These are phyloP conservation scores for Plodia interpunctella DNA, from an alignment of 1,140 invertebrate genomes.

Conservation along the genomic window DNA sequence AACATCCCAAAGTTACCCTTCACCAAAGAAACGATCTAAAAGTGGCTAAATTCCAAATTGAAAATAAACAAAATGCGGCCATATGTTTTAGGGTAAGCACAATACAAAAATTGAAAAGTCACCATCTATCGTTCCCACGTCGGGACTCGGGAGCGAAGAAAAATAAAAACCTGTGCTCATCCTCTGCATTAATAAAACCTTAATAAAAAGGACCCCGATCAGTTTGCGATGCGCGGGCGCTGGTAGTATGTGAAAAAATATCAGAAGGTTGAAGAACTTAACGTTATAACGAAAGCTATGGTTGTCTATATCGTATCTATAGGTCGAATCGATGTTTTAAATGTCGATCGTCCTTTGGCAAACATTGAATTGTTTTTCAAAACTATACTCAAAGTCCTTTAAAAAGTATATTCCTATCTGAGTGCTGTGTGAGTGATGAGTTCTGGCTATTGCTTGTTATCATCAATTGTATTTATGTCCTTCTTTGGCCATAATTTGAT, in stretches of 20 bases:
- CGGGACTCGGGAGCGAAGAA: slow-evolving; percentile 44
- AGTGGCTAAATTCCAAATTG: slow-evolving; percentile 5
- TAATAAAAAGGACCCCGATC: slow-evolving; percentile 59
- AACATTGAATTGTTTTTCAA: too few species aligned
- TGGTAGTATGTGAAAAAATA: slow-evolving; percentile 33
- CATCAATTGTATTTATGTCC: too few species aligned
- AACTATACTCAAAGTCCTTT: too few species aligned
- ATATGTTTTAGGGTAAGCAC: slow-evolving; percentile 18
- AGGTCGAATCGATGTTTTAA: too few species aligned
- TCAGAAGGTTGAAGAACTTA: slow-evolving; percentile 17
- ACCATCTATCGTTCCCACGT: slow-evolving; percentile 55
- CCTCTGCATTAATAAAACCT: slow-evolving; percentile 63
- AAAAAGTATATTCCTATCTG: too few species aligned
- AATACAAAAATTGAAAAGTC: slow-evolving; percentile 51
- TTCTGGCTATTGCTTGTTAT: too few species aligned
- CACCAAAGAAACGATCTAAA: not conserved
- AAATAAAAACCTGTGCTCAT: slow-evolving; percentile 55
- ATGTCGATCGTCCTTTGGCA: too few species aligned
- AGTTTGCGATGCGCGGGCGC: slow-evolving; percentile 51
- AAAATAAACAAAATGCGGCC: slow-evolving; percentile 20
- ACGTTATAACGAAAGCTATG: too few species aligned
- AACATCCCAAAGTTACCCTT: too few species aligned
- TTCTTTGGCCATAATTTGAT: too few species aligned
- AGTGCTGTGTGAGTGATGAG: too few species aligned
- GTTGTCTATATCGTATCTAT: too few species aligned